These are phyloP conservation scores for Brenthis ino DNA, from an alignment of 2,888 invertebrate genomes.

Conservation along the genomic window DNA sequence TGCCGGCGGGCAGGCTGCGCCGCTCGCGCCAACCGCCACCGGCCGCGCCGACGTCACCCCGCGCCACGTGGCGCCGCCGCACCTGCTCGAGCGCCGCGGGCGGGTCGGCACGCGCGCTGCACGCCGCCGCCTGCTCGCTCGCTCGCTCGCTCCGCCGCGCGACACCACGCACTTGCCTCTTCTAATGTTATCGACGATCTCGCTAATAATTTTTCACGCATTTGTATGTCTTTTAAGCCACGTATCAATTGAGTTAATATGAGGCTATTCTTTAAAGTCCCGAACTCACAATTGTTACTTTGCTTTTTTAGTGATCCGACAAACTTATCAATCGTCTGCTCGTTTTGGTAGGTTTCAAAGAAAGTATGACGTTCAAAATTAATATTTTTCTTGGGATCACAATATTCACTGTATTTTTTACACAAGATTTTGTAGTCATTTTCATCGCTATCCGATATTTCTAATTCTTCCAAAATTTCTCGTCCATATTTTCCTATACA, in stretches of 20 bases:
- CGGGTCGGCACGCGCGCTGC: not conserved
- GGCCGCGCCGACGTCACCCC: not conserved
- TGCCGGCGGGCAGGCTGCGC: no score
- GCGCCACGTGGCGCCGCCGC: not conserved
- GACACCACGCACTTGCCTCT: not conserved
- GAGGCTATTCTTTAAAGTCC: not conserved
- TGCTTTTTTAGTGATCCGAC: not conserved
- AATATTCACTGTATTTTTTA: not conserved
- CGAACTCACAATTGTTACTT: not conserved
- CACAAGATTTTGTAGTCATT: no score
- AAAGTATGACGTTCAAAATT: constrained; percentile 1
- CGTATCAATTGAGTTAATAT: not conserved
- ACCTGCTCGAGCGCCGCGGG: not conserved
- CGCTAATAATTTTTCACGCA: not conserved
- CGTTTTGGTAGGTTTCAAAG: not conserved
- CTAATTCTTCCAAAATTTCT: no score
- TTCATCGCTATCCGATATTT: no score
- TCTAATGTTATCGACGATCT: not conserved
- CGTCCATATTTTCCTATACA: no score
- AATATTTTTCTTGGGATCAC: not conserved
- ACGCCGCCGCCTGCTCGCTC: not conserved
- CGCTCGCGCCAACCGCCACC: not conserved
- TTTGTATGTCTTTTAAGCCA: not conserved
- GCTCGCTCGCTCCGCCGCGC: constrained; percentile 1
- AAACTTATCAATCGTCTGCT: not conserved